Evolutionary conservation across 2,113 vertebrate species (phyloP), one percentile per base, ranked within the genome.

Genomic region (Rhinoptilus africanus): DNA sequence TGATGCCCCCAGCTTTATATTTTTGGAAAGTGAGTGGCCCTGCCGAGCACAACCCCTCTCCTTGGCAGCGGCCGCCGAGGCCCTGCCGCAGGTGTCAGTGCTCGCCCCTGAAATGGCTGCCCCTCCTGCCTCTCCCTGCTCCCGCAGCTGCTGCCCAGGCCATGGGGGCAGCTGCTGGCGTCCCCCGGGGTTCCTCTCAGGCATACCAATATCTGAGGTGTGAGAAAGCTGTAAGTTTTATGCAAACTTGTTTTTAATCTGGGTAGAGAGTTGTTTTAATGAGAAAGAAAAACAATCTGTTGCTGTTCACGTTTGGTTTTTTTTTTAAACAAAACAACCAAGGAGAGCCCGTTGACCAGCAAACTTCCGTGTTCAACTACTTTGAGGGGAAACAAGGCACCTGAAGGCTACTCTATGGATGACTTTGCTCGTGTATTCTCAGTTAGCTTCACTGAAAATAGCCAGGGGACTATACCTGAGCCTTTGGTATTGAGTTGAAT

Each of bases 1-100:
- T 22, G 14, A 64, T 39, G 20, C 35, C 1, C 1, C 8, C 5
- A 72, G 14, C 19, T 88, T 26, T 0, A 1, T 27, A 6, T 35
- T 83, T 64, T 53, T 19, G 3, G 16, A 57, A 77, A 8, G 34
- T 2, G 1, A 45, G 34, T 0, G 4, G 24, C 35, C 28, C 11
- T n/a, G 34, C 28, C 34, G 26, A 19, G 9, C 27, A 12, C 35
- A 30, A 10, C 16, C 1, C 0, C 27, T 63, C 7, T 12, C n/a
- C 26, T 41, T 7, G 10, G 43, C 2, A 0, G 24, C 1, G 0
- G 27, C 12, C 0, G 0, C 57, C 5, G 27, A 19, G 2, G 5
- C 34, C 45, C 18, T 4, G 12, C 32, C 1, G 1, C 1, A 2
- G 19, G 6, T 1, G 0, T 12, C 1, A 3, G 41, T 3, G 8